Conservation (phyloP, 2,888 invertebrate species). For the Toxonevra muliebris region DNA sequence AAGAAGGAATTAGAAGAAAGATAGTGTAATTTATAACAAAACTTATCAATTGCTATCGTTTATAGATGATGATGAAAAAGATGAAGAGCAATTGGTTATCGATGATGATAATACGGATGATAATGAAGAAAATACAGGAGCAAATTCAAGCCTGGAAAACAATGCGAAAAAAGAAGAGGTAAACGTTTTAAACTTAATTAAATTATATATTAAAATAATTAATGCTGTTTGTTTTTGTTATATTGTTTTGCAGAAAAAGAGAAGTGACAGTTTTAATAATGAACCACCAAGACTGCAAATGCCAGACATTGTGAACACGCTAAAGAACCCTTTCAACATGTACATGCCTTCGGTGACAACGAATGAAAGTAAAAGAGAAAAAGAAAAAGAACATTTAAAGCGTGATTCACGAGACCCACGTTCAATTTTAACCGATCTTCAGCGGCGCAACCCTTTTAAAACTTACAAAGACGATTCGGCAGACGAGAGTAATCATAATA, state of each 20-base stretch:
- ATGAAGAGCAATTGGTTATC: slow-evolving; percentile 66
- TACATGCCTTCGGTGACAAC: slow-evolving; percentile 12
- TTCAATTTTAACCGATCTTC: neutral
- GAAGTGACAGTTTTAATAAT: neutral
- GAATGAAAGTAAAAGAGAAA: slow-evolving; percentile 18
- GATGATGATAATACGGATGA: slow-evolving; percentile 62
- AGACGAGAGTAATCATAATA: slow-evolving; percentile 7
- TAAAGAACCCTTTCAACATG: slow-evolving; percentile 20
- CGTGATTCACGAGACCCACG: neutral
- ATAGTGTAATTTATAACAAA: neutral
- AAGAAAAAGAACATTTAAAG: neutral
- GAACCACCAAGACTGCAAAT: neutral
- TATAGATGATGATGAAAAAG: slow-evolving; percentile 70
- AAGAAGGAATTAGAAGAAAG: neutral
- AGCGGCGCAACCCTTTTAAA: slow-evolving; percentile 50
- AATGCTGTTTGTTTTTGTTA: neutral
- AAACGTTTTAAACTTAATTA: neutral
- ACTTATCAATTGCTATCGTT: neutral
- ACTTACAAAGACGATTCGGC: slow-evolving; percentile 31
- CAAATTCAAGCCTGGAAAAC: slow-evolving; percentile 8
- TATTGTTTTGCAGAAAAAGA: slow-evolving; percentile 1
- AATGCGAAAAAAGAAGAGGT: slow-evolving; percentile 22
- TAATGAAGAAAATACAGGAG: slow-evolving; percentile 48
- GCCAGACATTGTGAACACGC: neutral
- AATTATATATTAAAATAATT: too few species aligned